Evolutionary conservation across 1,140 invertebrate species (phyloP).

Genomic region (Globodera ellingtonae): DNA sequence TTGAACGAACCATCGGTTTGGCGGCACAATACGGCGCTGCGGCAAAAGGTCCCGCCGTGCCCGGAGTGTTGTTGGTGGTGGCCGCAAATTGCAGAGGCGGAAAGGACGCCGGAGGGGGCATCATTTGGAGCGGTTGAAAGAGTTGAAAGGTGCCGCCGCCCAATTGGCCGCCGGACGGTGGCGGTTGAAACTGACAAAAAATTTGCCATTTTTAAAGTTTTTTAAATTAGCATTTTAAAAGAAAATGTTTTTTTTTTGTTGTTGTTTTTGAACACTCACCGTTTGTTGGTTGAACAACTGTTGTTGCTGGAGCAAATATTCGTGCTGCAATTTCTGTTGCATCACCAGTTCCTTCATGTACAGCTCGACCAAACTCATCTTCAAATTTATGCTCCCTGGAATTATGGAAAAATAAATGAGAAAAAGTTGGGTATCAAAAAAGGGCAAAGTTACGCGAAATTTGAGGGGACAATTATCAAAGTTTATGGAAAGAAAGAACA

Average conservation of each 20-base stretch:
- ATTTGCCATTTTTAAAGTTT: neutral
- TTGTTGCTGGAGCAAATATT: neutral
- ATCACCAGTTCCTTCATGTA: constrained; percentile 1
- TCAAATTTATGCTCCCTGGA: too few species aligned
- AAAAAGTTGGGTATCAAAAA: too few species aligned
- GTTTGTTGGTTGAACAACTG: neutral
- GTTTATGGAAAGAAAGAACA: too few species aligned
- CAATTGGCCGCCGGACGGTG: too few species aligned
- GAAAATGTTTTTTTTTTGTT: neutral
- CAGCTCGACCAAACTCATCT: neutral
- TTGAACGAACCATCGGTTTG: neutral
- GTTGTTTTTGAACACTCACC: neutral
- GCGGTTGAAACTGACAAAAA: too few species aligned
- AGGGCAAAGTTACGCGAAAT: too few species aligned
- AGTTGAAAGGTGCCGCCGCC: too few species aligned
- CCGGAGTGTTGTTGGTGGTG: neutral
- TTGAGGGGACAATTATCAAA: too few species aligned
- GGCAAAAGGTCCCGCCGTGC: neutral
- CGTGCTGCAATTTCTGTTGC: neutral
- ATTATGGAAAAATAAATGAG: too few species aligned
- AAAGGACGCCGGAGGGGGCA: neutral
- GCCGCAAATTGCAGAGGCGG: neutral
- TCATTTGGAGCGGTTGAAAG: too few species aligned
- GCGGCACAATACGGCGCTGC: neutral
- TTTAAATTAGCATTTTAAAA: neutral